phyloP scores from a whole-genome alignment of 1,140 invertebrate genomes.

The Plectrocnemia conspersa region DNA sequence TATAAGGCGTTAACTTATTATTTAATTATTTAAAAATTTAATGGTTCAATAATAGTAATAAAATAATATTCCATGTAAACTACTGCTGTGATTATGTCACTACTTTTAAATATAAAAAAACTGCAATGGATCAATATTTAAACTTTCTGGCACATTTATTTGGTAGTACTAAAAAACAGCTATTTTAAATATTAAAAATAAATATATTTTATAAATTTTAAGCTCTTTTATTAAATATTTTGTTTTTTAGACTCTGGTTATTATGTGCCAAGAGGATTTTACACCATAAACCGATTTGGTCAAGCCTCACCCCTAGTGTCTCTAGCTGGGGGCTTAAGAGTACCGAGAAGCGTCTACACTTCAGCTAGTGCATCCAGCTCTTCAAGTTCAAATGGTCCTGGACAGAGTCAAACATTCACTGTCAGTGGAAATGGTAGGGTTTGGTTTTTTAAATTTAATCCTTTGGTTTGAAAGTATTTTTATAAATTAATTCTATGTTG shows the following conservation, averaged over 20 bases:
- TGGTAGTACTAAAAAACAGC: too few species aligned
- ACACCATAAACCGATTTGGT: conserved; percentile 31
- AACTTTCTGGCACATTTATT: too few species aligned
- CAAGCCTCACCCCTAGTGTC: conserved; percentile 29
- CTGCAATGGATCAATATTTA: too few species aligned
- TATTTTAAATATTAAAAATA: too few species aligned
- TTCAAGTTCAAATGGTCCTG: conserved; percentile 5
- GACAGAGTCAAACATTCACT: conserved; percentile 21
- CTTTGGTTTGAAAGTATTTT: background rate
- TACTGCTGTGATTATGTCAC: too few species aligned
- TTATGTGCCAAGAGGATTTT: conserved; percentile 34
- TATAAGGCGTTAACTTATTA: too few species aligned
- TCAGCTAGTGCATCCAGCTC: conserved; percentile 6
- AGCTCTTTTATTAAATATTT: too few species aligned
- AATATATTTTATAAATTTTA: too few species aligned
- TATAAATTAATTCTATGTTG: background rate
- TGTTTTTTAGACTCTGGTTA: conserved; percentile 31
- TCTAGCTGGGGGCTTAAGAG: conserved; percentile 18
- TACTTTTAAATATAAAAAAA: too few species aligned
- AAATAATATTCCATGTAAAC: too few species aligned
- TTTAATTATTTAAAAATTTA: too few species aligned
- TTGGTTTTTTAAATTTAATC: background rate
- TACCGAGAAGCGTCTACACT: conserved; percentile 13
- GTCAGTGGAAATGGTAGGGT: conserved; percentile 13
- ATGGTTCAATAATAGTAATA: too few species aligned